Evolutionary conservation across 1,140 invertebrate genomes (phyloP).

Genomic region (Tribolium castaneum): DNA sequence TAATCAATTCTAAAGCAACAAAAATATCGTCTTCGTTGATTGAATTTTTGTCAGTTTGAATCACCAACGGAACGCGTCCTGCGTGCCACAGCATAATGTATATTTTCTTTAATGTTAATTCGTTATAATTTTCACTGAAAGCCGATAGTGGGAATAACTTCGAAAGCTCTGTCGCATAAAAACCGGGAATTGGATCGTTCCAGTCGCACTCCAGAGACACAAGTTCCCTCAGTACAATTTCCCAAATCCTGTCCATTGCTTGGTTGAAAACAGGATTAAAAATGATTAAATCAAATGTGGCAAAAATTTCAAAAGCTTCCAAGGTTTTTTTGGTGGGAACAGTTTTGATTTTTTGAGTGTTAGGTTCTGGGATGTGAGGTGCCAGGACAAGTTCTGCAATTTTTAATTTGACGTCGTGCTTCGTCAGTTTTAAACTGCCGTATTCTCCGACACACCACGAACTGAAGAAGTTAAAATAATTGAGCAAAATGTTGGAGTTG

Average conservation of each 20-base stretch:
- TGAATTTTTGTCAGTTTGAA: neutral
- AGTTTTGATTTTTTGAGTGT: neutral
- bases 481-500: conserved; percentile 11
- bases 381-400: neutral
- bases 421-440: neutral
- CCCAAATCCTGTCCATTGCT: neutral
- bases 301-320: neutral
- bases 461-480: neutral
- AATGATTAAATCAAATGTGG: neutral
- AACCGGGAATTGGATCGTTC: neutral
- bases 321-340: neutral
- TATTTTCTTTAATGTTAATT: neutral
- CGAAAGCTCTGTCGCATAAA: neutral
- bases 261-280: neutral
- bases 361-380: neutral
- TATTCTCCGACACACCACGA: neutral
- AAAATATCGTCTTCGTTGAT: neutral
- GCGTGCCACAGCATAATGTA: neutral
- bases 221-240: neutral
- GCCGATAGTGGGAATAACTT: neutral
- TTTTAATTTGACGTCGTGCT: neutral
- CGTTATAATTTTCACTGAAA: neutral
- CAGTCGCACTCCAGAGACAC: neutral
- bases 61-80: neutral
- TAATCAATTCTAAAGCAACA: neutral